Evolutionary conservation across 2,113 vertebrate species (phyloP), one percentile per base, ranked within the genome.

Genomic region (Vulpes vulpes): DNA sequence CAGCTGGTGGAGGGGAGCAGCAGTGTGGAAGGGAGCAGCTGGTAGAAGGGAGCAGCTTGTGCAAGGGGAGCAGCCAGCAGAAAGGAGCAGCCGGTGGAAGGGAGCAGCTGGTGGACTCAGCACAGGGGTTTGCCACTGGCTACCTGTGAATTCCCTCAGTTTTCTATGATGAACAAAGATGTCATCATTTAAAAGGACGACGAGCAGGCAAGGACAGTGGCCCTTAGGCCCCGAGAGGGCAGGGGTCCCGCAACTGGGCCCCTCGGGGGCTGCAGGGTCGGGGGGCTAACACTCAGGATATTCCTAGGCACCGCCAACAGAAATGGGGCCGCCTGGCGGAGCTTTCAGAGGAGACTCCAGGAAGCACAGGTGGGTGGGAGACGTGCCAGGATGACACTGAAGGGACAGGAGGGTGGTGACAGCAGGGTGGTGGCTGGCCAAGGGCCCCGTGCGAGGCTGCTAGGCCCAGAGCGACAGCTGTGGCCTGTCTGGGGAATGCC

Each of bases 301-400:
- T 1, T 30, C 49, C 16, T 2, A 16, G 49, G 76, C 49, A 5
- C 14, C 0, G 57, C 51, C 5, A 1, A 15, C 25, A 8, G 23
- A 5, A 19, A 35, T 2, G 0, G 11, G 16, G 11, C 32, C 2
- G 3, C 59, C 69, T 27, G 12, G 59, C 19, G 0, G 11, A 35
- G 32, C 10, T 1, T 55, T 27, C 20, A 1, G 38, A 19, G 55
- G 49, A 49, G 23, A 10, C 17, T 30, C 69, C 80, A 35, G 30
- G 8, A 32, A 51, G 80, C 51, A 30, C 51, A 60, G 62, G 89
- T 15, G 62, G 94, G 79, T 0, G 2, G 25, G 1, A 2, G 60
- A 14, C 0, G 6, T 12, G 88, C 60, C 53, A 59, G 30, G 74
- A 74, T 38, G 38, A 55, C 74, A 6, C n/a, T 43, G 51, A 73